Evolutionary conservation across 2,113 vertebrate species (phyloP).

Genomic region (Erythrolamprus reginae): DNA sequence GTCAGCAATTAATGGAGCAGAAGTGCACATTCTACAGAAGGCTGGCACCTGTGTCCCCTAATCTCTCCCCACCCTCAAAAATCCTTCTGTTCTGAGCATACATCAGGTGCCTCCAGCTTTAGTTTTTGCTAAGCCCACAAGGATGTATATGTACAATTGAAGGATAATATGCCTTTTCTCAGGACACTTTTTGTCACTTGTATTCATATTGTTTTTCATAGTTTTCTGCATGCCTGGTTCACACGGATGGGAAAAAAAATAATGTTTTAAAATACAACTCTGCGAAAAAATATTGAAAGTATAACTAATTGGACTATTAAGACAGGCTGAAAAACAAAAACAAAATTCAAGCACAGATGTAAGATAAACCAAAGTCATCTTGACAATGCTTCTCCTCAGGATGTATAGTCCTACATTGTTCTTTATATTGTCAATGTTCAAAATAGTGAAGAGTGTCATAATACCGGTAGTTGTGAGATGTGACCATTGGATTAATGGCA

Average conservation of each 20-base stretch:
- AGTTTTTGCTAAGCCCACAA: conserved; percentile 38
- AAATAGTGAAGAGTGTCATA: neutral
- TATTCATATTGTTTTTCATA: neutral
- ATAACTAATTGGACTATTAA: neutral
- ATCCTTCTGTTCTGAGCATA: conserved; percentile 54
- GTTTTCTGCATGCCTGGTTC: neutral
- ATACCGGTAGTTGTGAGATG: neutral
- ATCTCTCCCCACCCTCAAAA: conserved; percentile 44
- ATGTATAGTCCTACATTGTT: neutral
- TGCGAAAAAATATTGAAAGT: neutral
- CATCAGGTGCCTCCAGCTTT: conserved; percentile 48
- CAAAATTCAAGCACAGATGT: neutral
- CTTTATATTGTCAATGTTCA: neutral
- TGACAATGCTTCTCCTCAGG: neutral
- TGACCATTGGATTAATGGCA: neutral
- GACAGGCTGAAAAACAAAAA: neutral
- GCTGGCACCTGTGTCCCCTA: conserved; percentile 77
- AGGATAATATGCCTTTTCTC: neutral
- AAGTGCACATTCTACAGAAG: conserved; percentile 72
- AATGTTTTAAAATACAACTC: conserved; percentile 16
- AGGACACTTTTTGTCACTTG: neutral
- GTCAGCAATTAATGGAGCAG: conserved; percentile 82
- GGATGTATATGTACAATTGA: neutral
- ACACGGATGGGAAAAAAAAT: neutral
- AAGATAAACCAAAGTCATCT: neutral